Evolutionary conservation across 1,140 invertebrate genomes (phyloP).

Genomic region (Saxidomus purpurata): DNA sequence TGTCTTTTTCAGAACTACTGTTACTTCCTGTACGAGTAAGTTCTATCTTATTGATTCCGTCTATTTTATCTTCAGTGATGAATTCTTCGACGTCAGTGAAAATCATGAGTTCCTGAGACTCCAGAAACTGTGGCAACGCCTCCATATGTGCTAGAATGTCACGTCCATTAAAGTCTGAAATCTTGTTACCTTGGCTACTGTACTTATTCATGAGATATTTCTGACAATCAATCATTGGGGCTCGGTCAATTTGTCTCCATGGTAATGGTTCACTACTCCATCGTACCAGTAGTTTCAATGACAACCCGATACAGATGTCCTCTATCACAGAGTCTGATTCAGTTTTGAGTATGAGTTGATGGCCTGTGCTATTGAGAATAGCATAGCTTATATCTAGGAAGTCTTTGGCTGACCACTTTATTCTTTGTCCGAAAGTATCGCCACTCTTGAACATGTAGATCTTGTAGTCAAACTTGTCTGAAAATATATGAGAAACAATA

Average conservation of each 20-base stretch:
- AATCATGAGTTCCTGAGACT: conserved; percentile 70
- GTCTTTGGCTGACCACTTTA: conserved; percentile 73
- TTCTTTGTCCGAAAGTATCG: conserved; percentile 73
- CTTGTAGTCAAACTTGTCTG: conserved; percentile 77
- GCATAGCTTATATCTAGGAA: conserved; percentile 73
- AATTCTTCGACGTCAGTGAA: conserved; percentile 72
- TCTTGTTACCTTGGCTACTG: conserved; percentile 48
- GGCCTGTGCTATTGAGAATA: conserved; percentile 75
- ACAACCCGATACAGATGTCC: conserved; percentile 74
- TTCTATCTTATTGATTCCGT: conserved; percentile 56
- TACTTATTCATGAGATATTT: conserved; percentile 44
- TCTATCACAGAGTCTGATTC: conserved; percentile 66
- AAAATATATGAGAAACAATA: conserved; percentile 18
- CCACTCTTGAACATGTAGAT: conserved; percentile 72
- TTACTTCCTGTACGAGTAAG: conserved; percentile 68
- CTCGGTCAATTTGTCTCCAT: conserved; percentile 68
- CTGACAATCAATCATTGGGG: conserved; percentile 64
- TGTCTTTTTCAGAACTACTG: conserved; percentile 62
- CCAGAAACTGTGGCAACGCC: conserved; percentile 68
- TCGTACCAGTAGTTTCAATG: conserved; percentile 69
- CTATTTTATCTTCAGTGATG: conserved; percentile 35
- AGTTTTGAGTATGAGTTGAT: conserved; percentile 69
- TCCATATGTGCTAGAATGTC: conserved; percentile 58
- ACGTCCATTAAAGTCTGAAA: conserved; percentile 22
- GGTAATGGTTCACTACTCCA: conserved; percentile 72